Base-by-base conservation (phyloP, 2,888 invertebrate species). In the Clusia tigrina region DNA sequence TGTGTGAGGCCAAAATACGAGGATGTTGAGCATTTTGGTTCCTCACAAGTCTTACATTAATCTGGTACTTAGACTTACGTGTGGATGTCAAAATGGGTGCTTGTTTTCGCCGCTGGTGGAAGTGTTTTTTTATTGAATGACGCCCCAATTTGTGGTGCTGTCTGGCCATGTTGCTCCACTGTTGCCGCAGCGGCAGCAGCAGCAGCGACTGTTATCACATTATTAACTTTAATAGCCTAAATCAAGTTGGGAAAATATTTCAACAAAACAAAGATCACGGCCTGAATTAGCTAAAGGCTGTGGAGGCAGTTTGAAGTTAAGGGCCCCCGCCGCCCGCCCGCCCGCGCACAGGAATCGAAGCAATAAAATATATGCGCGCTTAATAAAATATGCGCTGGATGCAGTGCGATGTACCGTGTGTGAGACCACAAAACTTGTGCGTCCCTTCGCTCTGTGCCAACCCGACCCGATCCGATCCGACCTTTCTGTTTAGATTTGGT, bases 201-300 rank as follows among this genome's bases (percentile, higher is more conserved):
- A n/a, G n/a, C n/a, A 22, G 48, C 54, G 37, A 63, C 32, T 48
- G 54, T 63, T 63, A 54, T 54, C 58, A 58, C 58, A 23, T 54
- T 58, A 54, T 24, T 58, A 51, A 48, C 54, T 63, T 63, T 62
- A 58, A 62, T 62, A 17, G 56, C 54, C 46, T 26, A 62, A 58
- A 62, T 58, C 62, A 57, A 46, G 42, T 42, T 26, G 48, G 54
- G 37, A n/a, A n/a, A n/a, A n/a, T n/a, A n/a, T n/a, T n/a, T n/a
- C 54, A 54, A 60, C 46, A 48, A 6, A 18, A 24, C 12, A 23
- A 61, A 51, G 15, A 17, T 22, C 15, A 15, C 54, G 51, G 48
- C 17, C 38, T 24, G 54, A 60, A 64, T 54, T 54, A 61, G 61
- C 46, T 55, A 58, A 46, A 48, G 20, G 32, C 32, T 32, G n/a